Percentiles rank a stretch among this genome's conserved stretches.
Conservation (phyloP, 2,113 vertebrate species). For the Bubo scandiacus region DNA sequence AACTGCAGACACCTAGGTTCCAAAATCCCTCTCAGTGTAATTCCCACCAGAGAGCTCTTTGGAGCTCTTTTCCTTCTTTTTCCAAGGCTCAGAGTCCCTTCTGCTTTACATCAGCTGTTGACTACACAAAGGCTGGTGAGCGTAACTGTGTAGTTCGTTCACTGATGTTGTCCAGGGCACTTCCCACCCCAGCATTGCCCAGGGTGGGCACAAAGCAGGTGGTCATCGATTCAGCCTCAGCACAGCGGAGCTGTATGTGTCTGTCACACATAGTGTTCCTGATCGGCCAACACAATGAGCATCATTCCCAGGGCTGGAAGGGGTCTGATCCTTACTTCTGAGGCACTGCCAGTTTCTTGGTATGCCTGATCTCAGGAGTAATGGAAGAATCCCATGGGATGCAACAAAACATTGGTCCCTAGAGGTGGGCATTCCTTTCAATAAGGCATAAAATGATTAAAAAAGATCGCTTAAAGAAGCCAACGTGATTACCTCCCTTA, state of each 20-base stretch:
- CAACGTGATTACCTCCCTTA: background rate
- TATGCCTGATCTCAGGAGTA: background rate
- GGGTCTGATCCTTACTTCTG: background rate
- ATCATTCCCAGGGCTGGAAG: background rate
- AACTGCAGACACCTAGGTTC: background rate
- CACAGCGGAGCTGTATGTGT: background rate
- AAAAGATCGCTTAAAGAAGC: background rate
- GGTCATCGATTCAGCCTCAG: background rate
- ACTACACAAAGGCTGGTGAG: background rate
- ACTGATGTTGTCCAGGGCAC: background rate
- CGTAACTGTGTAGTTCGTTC: background rate
- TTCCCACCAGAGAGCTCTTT: background rate
- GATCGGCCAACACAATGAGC: background rate
- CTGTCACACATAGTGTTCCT: accelerated
- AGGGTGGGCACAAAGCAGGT: background rate
- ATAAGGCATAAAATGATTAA: background rate
- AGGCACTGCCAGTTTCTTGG: background rate
- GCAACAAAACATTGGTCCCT: background rate
- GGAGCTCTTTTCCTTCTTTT: background rate
- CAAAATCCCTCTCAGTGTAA: background rate
- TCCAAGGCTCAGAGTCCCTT: background rate
- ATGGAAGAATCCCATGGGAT: background rate
- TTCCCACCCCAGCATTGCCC: background rate
- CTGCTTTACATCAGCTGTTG: background rate
- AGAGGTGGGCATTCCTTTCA: background rate